phyloP scores from a whole-genome alignment of 2,113 vertebrate species.

The Rutilus rutilus region DNA sequence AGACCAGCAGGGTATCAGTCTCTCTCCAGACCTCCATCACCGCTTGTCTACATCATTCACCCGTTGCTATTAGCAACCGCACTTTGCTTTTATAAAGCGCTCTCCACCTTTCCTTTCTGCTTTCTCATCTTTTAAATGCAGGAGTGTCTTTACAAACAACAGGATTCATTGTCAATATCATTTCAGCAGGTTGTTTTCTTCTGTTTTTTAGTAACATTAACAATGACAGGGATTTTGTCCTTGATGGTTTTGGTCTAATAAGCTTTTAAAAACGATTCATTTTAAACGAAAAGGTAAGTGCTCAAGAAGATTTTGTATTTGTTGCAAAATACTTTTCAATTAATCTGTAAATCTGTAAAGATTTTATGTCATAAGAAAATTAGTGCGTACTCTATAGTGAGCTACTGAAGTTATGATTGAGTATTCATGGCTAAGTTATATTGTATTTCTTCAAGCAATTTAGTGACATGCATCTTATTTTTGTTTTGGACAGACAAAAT shows the following conservation, averaged over 20 bases:
- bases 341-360: not conserved
- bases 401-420: too few species aligned
- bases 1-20: constrained; percentile 67
- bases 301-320: not conserved
- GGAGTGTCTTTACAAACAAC: not conserved
- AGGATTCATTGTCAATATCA: not conserved
- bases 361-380: not conserved
- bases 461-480: not conserved
- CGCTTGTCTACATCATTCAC: constrained; percentile 68
- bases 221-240: not conserved
- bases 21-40: constrained; percentile 42
- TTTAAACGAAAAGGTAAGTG: constrained; percentile 1
- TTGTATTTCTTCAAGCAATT: not conserved
- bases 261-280: not conserved
- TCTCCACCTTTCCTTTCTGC: constrained; percentile 15
- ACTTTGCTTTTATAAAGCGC: constrained; percentile 57
- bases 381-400: not conserved
- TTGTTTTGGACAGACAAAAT: not conserved
- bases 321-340: not conserved
- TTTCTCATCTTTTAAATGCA: constrained; percentile 11
- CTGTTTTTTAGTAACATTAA: not conserved
- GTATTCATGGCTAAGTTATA: too few species aligned
- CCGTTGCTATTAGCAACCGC: constrained; percentile 59
- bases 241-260: not conserved
- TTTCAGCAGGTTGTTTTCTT: too few species aligned